Evolutionary conservation across 2,113 vertebrate species (phyloP), one percentile per base, ranked within the genome.

Genomic region (Barnardius zonarius): DNA sequence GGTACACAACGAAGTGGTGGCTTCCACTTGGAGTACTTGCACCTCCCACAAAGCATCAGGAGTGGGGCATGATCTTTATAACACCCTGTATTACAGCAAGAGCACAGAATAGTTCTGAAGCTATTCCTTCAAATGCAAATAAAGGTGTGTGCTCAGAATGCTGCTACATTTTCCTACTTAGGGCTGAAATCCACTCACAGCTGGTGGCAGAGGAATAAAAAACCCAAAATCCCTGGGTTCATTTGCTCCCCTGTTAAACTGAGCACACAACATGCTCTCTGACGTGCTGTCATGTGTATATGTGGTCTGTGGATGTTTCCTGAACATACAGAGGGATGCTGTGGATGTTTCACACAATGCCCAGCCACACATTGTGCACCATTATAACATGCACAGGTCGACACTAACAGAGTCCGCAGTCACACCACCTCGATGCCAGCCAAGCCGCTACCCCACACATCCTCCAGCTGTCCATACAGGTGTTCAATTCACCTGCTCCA

Each of bases 101-200:
- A 91, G 88, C 66, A 92, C 88, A 87, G 87, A 96, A 55, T 73
- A 88, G 67, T 55, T 86, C 73, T 80, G 90, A 61, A 95, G 68
- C n/a, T 67, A 43, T 48, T 75, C 78, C 59, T 69, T 84, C 61
- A 83, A 95, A 43, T 8, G 82, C 72, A 93, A 88, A 85, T 44
- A 68, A 79, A 82, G 30, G 18, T 7, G 16, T n/a, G 74, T 1
- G 13, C 35, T 83, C 25, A 25, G 77, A 85, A 70, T 12, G 51
- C 27, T 48, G 61, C 28, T 18, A n/a, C 18, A 14, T 64, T 93
- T 87, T 93, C 63, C 77, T 83, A 41, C 48, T 35, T 75, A 87
- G 84, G 87, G 94, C 76, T 67, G 95, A 95, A 96, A 96, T 44
- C 41, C 4, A 76, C 72, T 43, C 88, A 75, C 27, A 86, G 52